Evolutionary conservation across 2,113 vertebrate genomes (phyloP).

Genomic region (Formicarius rufipectus): DNA sequence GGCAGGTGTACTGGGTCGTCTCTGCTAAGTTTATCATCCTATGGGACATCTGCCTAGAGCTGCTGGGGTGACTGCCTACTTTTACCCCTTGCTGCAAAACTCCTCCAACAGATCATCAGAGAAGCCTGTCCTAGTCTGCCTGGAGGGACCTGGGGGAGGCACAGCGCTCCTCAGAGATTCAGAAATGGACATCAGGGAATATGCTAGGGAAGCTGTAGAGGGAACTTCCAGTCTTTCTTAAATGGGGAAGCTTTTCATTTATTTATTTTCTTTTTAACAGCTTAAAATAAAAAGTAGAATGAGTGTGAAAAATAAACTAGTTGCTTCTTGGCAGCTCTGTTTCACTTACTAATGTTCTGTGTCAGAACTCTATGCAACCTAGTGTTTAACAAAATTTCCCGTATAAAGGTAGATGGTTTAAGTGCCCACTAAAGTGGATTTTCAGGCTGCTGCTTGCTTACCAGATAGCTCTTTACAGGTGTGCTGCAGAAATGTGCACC

Average conservation of each 20-base stretch:
- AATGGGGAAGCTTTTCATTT: not conserved
- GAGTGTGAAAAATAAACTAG: not conserved
- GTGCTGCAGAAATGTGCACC: not conserved
- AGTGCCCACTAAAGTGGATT: not conserved
- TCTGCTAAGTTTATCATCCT: rapidly evolving
- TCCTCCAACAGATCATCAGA: rapidly evolving
- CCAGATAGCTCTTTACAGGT: not conserved
- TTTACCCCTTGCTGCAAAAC: not conserved
- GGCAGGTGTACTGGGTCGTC: rapidly evolving
- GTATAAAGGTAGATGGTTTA: not conserved
- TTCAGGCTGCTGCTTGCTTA: not conserved
- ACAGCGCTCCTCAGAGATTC: rapidly evolving
- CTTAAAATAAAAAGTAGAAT: not conserved
- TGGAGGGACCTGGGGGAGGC: rapidly evolving
- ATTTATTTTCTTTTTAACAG: not conserved
- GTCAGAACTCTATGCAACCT: not conserved
- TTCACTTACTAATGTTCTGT: not conserved
- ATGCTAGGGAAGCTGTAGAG: not conserved
- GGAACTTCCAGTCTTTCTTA: not conserved
- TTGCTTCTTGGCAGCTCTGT: not conserved
- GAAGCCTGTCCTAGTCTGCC: not conserved
- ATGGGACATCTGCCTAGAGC: not conserved
- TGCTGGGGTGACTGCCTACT: not conserved
- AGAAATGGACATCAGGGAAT: rapidly evolving
- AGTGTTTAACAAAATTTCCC: not conserved